phyloP scores from a whole-genome alignment of 2,797 vertebrate species.

The Poeciliopsis gracilis region DNA sequence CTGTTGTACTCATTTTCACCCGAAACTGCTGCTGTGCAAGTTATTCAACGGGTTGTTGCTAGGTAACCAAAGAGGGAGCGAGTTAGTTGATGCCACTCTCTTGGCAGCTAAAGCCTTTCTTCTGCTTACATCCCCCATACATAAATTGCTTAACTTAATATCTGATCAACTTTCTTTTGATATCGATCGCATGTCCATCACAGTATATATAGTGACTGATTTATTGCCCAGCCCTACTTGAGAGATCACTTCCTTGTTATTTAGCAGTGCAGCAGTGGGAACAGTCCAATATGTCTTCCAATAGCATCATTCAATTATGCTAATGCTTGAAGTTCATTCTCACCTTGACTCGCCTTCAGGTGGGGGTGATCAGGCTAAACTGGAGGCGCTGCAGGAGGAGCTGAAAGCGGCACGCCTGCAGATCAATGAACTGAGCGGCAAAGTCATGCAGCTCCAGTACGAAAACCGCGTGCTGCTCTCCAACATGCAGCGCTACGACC shows the following conservation, averaged over 20 bases:
- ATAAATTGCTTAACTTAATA: no score
- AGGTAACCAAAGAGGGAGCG: no score
- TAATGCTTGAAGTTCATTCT: constrained; percentile 42
- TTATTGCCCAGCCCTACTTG: no score
- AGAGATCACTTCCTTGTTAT: neutral
- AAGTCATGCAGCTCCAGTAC: constrained; percentile 99
- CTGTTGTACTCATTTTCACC: no score
- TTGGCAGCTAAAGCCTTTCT: no score
- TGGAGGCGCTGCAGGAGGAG: constrained; percentile 94
- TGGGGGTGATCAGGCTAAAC: constrained; percentile 85
- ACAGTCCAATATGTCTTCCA: neutral
- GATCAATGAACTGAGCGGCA: constrained; percentile 97
- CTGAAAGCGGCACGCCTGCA: constrained; percentile 94
- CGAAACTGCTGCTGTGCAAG: no score
- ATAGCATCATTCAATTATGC: constrained; percentile 24
- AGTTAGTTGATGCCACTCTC: no score
- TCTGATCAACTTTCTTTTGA: no score
- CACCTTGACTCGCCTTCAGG: constrained; percentile 56
- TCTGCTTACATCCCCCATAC: no score
- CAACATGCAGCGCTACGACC: constrained; percentile 99
- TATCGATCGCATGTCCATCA: no score
- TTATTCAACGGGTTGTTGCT: no score
- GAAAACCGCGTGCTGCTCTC: constrained; percentile 98
- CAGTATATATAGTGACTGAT: no score
- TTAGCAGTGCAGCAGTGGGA: neutral